Evolutionary conservation across 2,888 invertebrate genomes (phyloP).

Genomic region (Myopa tessellatipennis): DNA sequence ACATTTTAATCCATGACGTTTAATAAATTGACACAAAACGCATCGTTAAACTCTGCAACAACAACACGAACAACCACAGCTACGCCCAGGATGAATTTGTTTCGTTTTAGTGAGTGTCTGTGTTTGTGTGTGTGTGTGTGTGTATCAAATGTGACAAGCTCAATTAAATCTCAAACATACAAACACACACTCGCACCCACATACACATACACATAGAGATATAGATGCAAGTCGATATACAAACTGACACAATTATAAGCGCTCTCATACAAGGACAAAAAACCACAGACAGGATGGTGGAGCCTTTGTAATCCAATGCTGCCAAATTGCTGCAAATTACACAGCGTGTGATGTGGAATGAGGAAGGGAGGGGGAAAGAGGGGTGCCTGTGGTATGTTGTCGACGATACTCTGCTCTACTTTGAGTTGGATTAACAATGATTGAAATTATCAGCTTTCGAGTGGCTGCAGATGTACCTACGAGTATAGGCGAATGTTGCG

Average conservation of each 20-base stretch:
- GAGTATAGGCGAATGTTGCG: neutral
- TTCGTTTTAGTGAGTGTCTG: neutral
- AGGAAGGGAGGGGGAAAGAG: constrained; percentile 14
- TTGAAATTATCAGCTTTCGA: constrained; percentile 38
- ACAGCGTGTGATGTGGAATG: constrained; percentile 37
- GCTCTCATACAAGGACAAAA: constrained; percentile 15
- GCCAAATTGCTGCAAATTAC: constrained; percentile 37
- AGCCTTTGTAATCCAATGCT: constrained; percentile 38
- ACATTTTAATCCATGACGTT: constrained; percentile 50
- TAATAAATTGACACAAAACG: constrained; percentile 51
- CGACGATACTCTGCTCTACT: neutral
- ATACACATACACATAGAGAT: neutral
- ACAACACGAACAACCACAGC: neutral
- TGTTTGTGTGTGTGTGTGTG: constrained; percentile 4
- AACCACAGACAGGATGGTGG: constrained; percentile 15
- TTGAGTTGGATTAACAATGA: constrained; percentile 35
- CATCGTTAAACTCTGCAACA: constrained; percentile 37
- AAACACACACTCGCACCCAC: neutral
- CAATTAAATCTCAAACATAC: constrained; percentile 27
- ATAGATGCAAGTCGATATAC: neutral
- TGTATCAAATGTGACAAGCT: neutral
- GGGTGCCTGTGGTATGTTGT: neutral
- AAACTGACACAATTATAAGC: constrained; percentile 15
- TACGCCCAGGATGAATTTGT: neutral
- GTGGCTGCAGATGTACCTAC: neutral